Percentiles rank a stretch among this genome's conserved stretches.
Conservation (phyloP, 2,113 vertebrate genomes). For the Regulus satrapa region DNA sequence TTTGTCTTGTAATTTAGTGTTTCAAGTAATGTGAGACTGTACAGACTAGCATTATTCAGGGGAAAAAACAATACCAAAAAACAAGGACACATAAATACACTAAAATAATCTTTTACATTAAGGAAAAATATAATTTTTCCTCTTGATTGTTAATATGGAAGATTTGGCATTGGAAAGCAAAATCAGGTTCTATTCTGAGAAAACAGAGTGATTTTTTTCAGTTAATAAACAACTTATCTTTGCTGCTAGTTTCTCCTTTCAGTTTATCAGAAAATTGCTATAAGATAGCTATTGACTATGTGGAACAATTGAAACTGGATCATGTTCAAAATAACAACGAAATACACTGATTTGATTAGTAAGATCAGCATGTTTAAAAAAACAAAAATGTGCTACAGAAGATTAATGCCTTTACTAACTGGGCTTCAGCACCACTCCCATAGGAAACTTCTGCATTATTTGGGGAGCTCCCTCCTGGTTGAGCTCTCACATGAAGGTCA, state of each 20-base stretch:
- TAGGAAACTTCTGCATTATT: neutral
- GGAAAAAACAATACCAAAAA: neutral
- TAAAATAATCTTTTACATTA: neutral
- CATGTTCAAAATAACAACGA: neutral
- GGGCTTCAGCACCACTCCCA: neutral
- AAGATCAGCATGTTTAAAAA: neutral
- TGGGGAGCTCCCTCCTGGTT: neutral
- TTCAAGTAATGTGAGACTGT: neutral
- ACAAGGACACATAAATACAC: accelerated
- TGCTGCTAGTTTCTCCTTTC: neutral
- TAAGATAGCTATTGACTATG: neutral
- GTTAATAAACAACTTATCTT: neutral
- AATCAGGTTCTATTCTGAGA: neutral
- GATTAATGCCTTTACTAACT: neutral
- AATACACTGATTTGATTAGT: neutral
- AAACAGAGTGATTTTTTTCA: neutral
- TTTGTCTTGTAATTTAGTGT: neutral
- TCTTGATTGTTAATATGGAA: neutral
- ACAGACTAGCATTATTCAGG: neutral
- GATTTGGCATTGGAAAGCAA: neutral
- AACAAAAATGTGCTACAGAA: neutral
- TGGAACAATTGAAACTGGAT: neutral
- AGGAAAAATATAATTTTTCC: neutral
- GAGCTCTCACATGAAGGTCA: neutral
- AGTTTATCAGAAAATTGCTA: neutral